These are phyloP conservation scores for Drosophila affinis DNA, from an alignment of 2,888 invertebrate genomes.

Conservation along the genomic window DNA sequence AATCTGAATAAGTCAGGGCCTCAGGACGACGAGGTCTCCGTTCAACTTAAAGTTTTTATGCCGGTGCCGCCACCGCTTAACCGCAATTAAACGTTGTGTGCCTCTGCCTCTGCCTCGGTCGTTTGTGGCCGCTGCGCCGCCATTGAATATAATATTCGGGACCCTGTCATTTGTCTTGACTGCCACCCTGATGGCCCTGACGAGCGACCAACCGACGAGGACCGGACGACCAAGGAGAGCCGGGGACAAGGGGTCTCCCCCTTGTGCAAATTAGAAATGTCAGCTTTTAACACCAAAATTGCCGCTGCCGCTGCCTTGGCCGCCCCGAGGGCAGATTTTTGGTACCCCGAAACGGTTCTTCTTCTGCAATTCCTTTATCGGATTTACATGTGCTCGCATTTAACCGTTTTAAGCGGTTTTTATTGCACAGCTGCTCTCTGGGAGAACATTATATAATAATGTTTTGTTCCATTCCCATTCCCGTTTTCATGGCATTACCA, in stretches of 20 bases:
- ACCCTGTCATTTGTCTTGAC: slow-evolving; percentile 72
- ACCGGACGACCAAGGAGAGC: slow-evolving; percentile 9
- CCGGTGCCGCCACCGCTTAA: slow-evolving; percentile 60
- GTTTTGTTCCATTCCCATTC: slow-evolving; percentile 1
- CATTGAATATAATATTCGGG: slow-evolving; percentile 63
- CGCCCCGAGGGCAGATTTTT: slow-evolving; percentile 60
- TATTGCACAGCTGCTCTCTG: slow-evolving; percentile 34
- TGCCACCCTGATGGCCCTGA: slow-evolving; percentile 28
- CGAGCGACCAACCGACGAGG: slow-evolving; percentile 5
- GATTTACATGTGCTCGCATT: slow-evolving; percentile 72
- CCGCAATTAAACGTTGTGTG: slow-evolving; percentile 70
- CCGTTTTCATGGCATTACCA: slow-evolving; percentile 3
- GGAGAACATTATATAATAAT: slow-evolving; percentile 16
- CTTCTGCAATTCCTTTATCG: slow-evolving; percentile 25
- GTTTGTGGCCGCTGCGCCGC: slow-evolving; percentile 22
- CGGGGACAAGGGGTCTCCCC: slow-evolving; percentile 27
- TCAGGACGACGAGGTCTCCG: slow-evolving; percentile 10
- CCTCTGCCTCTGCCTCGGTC: not conserved
- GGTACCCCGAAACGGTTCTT: not conserved
- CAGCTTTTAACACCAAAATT: slow-evolving; percentile 77
- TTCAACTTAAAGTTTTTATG: slow-evolving; percentile 52
- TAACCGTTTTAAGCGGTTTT: slow-evolving; percentile 54
- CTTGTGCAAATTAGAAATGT: slow-evolving; percentile 73
- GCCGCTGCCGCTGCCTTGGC: slow-evolving; percentile 21
- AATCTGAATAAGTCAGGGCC: slow-evolving; percentile 38